Percentiles rank a stretch among this genome's conserved stretches.
phyloP scores from a whole-genome alignment of 2,888 invertebrate species.

The Ctena decussata region DNA sequence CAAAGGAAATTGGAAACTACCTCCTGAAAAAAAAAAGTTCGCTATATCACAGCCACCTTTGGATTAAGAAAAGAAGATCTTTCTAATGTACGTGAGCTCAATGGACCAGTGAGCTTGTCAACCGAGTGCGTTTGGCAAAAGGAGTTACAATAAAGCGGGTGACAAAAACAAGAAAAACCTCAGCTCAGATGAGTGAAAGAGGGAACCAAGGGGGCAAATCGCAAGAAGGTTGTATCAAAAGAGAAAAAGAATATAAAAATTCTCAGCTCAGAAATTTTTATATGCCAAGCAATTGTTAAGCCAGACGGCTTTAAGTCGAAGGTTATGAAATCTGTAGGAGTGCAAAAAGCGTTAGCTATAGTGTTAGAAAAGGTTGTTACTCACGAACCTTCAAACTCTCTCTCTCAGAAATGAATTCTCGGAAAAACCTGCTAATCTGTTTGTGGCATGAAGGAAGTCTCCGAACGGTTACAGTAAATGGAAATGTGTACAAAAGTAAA shows the following conservation, averaged over 20 bases:
- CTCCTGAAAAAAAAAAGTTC: no score
- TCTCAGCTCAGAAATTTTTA: background rate
- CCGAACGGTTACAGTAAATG: no score
- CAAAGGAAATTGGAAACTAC: no score
- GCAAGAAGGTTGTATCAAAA: background rate
- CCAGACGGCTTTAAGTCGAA: background rate
- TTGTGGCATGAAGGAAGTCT: no score
- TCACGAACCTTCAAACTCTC: no score
- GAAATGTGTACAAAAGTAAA: no score
- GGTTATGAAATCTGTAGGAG: background rate
- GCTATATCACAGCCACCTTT: no score
- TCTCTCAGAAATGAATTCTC: no score
- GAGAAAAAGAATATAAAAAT: background rate
- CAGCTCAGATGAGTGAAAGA: background rate
- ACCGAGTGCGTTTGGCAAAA: background rate
- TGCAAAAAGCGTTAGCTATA: background rate
- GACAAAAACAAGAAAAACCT: background rate
- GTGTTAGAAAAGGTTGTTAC: no score
- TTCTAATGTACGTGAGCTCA: no score
- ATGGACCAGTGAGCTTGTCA: background rate
- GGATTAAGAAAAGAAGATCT: no score
- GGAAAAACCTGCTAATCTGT: no score
- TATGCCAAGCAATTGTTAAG: background rate
- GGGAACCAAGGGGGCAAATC: background rate
- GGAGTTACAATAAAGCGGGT: background rate